Base-by-base conservation (phyloP, 2,113 vertebrate species). In the Triplophysa rosa region DNA sequence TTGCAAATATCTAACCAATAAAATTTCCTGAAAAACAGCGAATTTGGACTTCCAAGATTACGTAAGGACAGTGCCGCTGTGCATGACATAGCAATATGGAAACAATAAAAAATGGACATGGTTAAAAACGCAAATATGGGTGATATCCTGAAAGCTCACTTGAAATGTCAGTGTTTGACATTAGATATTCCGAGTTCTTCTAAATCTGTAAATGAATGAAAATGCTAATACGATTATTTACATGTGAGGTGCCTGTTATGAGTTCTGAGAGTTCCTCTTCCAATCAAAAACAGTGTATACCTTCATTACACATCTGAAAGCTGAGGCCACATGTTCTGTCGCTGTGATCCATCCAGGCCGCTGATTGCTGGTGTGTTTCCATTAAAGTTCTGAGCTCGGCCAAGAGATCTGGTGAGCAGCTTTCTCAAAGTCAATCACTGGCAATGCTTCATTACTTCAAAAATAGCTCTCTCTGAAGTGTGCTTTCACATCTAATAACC, bases 371-470 rank as follows among this genome's bases (percentile, higher is more conserved):
- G 71, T 74, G 58, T 59, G 58, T 24, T 74, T 74, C 71, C 71
- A 74, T 74, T 74, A 63, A 74, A 74, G n/a, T 49, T 47, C 23
- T 63, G 58, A 74, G 23, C 58, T 26, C 16, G 24, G 71, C 71
- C 71, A 74, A 74, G 71, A 74, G 71, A 74, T 63, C 71, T 74
- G 71, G 71, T 74, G 58, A 47, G 71, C 71, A 74, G 71, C 71
- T 74, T 58, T 58, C 54, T 74, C 59, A 63, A 59, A 74, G 71
- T 58, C 37, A 42, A 74, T 74, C 71, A 47, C 71, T 74, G 71
- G 71, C 71, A 63, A 63, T 17, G 71, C 10, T 74, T 74, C 56
- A 45, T 63, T 63, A 63, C 58, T 24, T 61, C 59, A 74, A 74
- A 74, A 74, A 63, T 74, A 74, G 71, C 42, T 74, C 71, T 26